Base-by-base conservation (phyloP, 1,140 invertebrate species). In the Bombus pyrosoma region DNA sequence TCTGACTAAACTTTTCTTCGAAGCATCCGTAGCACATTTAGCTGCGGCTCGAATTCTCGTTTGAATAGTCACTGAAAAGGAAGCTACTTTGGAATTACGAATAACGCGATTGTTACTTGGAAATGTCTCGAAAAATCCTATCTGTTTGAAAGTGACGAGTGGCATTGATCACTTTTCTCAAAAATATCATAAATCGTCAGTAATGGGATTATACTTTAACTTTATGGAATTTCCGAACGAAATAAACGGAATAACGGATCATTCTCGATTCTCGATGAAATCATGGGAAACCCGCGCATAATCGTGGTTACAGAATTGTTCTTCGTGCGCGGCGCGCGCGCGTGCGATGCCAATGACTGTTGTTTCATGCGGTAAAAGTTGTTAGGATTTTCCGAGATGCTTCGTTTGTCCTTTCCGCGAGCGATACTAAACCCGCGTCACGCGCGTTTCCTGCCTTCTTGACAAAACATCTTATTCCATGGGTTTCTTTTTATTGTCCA, bases 211-310 rank as follows among this genome's bases (percentile, higher is more conserved):
- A 28, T 41, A 47, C 10, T 64, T 57, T n/a, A 28, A 37, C 13
- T 75, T 37, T 10, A 77, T 57, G 84, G 71, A 79, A 82, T 75
- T 86, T 66, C 41, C 80, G n/a, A 85, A 57, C 18, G 3, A 59
- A 15, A 59, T 41, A 43, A 53, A 10, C 1, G 9, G 25, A 10
- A 39, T 78, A 74, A 81, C 53, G 77, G 77, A 62, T 57, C n/a
- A 43, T 66, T 47, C 47, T 15, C 66, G 59, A 64, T 72, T 28
- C 75, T 81, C 69, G 64, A 90, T 84, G 81, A 90, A 88, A 86
- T 90, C 69, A 90, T 74, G 72, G 81, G 86, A 90, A 90, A 90
- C n/a, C 62, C 83, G 71, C 79, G 81, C 72, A 34, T 78, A 86
- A 78, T 83, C 74, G 62, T 64, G 66, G 80, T 76, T 64, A 15